Base-by-base conservation (phyloP, 2,888 invertebrate genomes). In the Apeira syringaria region DNA sequence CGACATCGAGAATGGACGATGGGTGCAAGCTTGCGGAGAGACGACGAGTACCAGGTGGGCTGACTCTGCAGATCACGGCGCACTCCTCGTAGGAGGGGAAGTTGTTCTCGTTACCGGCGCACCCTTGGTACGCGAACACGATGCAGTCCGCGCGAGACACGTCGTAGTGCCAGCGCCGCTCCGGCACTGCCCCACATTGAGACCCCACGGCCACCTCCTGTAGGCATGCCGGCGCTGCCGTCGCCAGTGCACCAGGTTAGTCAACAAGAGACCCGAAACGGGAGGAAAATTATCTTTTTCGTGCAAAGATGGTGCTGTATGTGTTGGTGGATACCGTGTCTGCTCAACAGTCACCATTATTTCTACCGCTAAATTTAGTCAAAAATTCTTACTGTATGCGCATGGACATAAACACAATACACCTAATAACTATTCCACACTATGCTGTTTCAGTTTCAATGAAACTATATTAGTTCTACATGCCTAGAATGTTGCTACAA, bases 51-150 rank as follows among this genome's bases (percentile, higher is more conserved):
- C 74, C 74, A 47, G 55, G 20, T 40, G 34, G 13, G 4, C 35
- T 24, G 28, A 55, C 37, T 49, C 55, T 56, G 74, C 88, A 87
- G 62, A 55, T 53, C 34, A 32, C 35, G 37, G 91, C 81, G 82
- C 96, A 97, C 66, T 93, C 91, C 63, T 93, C 92, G 82, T 92
- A 93, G 40, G 93, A 92, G 74, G 87, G 91, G 92, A 97, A 97
- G 90, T 94, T 94, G 91, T 98, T 98, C 68, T 91, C 92, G 84
- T 96, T 97, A 65, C 97, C 97, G 52, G 93, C 94, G 84, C 97
- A 98, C 84, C 98, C 97, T 55, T 93, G 92, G 90, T 95, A 98
- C 68, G 94, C 92, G 88, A 98, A 98, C 39, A 93, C 91, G 56
- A 93, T 81, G 82, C 98, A 98, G 66, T 92, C 93, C 57, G 91